Percentiles rank a stretch among this genome's conserved stretches.
Evolutionary conservation across 1,140 invertebrate species (phyloP).

Genomic region (Delia radicum): DNA sequence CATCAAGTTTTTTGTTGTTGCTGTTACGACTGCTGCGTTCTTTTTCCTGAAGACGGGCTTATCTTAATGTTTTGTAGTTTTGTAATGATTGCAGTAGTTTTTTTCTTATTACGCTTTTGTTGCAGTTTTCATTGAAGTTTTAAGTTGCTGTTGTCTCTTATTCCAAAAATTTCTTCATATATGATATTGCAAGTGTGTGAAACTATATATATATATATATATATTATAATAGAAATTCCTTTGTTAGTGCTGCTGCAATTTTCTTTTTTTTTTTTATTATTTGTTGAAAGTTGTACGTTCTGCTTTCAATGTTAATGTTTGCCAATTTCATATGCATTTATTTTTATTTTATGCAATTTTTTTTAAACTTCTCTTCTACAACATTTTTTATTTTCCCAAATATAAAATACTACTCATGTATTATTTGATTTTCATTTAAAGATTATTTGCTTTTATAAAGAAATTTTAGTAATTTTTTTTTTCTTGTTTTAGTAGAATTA

Average conservation of each 20-base stretch:
- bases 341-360: not conserved
- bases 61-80: constrained; percentile 17
- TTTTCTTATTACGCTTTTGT: not conserved
- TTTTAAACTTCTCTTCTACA: not conserved
- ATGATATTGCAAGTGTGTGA: not conserved
- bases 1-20: not conserved
- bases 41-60: not conserved
- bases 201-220: not conserved
- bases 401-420: too few species aligned
- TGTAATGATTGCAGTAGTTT: not conserved
- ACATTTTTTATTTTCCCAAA: not conserved
- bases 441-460: not conserved
- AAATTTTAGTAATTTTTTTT: not conserved
- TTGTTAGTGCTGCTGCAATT: not conserved
- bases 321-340: not conserved
- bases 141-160: not conserved
- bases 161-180: not conserved
- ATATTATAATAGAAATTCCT: not conserved
- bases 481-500: not conserved
- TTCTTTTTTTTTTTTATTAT: not conserved
- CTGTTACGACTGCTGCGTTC: not conserved
- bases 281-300: too few species aligned
- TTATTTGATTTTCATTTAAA: not conserved
- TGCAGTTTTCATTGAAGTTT: not conserved
- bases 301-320: not conserved